Evolutionary conservation across 2,888 invertebrate species (phyloP).

Genomic region (Drosophila borealis): DNA sequence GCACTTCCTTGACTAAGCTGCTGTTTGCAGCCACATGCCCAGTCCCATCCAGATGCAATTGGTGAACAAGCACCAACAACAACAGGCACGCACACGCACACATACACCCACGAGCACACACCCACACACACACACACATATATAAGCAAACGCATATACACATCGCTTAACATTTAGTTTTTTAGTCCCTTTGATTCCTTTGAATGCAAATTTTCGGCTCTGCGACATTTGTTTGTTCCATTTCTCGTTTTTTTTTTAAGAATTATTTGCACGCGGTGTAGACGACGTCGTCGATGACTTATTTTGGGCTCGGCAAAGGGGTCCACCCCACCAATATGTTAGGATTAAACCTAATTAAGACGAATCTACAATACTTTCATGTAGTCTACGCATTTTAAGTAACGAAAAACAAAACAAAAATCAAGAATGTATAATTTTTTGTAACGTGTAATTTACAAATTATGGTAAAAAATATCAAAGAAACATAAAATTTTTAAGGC

Average conservation of each 20-base stretch:
- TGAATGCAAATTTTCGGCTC: slow-evolving; percentile 56
- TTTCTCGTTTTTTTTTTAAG: slow-evolving; percentile 30
- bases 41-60: slow-evolving; percentile 64
- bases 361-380: slow-evolving; percentile 63
- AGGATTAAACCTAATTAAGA: slow-evolving; percentile 66
- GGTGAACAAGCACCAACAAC: slow-evolving; percentile 32
- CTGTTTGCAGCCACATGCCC: slow-evolving; percentile 11
- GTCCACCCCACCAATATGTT: slow-evolving; percentile 51
- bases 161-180: slow-evolving; percentile 54
- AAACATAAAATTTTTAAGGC: slow-evolving; percentile 63
- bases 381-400: slow-evolving; percentile 74
- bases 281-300: slow-evolving; percentile 40
- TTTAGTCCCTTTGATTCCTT: slow-evolving; percentile 33
- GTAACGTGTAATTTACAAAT: slow-evolving; percentile 67
- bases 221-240: slow-evolving; percentile 54
- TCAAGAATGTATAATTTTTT: slow-evolving; percentile 63
- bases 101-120: slow-evolving; percentile 7
- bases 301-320: slow-evolving; percentile 14
- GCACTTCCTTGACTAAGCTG: slow-evolving; percentile 88
- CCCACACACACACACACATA: slow-evolving; percentile 15
- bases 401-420: slow-evolving; percentile 32
- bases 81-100: slow-evolving; percentile 4
- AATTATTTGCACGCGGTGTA: slow-evolving; percentile 42
- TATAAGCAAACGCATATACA: slow-evolving; percentile 6
- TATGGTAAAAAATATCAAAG: slow-evolving; percentile 50